phyloP scores from a whole-genome alignment of 2,888 invertebrate genomes.

The Eulithis prunata region DNA sequence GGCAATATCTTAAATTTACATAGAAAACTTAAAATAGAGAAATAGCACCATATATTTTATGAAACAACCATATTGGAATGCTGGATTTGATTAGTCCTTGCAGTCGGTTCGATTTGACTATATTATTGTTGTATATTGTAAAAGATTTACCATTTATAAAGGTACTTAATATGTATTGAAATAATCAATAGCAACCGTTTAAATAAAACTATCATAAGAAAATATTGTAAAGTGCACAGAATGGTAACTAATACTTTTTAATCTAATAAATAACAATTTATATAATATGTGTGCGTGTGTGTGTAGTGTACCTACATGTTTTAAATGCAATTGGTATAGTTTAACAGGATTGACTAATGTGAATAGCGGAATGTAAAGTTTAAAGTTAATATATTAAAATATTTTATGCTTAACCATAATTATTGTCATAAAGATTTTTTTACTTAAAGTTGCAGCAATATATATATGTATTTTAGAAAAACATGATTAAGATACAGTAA shows the following conservation, averaged over 20 bases:
- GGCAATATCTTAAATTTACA: constrained; percentile 20
- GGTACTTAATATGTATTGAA: neutral
- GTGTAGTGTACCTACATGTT: too few species aligned
- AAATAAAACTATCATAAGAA: constrained; percentile 27
- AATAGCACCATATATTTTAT: constrained; percentile 39
- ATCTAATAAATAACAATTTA: too few species aligned
- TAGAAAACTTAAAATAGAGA: constrained; percentile 35
- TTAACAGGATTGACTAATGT: neutral
- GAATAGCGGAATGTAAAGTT: too few species aligned
- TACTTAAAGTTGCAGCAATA: neutral
- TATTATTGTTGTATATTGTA: too few species aligned
- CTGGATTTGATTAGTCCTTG: constrained; percentile 8
- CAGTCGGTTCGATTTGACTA: constrained; percentile 3
- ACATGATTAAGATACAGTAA: too few species aligned
- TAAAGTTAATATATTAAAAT: neutral
- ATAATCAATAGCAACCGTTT: constrained; percentile 32
- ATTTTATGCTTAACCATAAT: neutral
- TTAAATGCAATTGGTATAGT: too few species aligned
- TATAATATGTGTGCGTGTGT: too few species aligned
- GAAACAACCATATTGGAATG: constrained; percentile 30
- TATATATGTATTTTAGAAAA: too few species aligned
- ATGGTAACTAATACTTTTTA: too few species aligned
- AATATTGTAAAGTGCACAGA: constrained; percentile 33
- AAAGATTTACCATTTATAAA: too few species aligned
- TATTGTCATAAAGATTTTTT: constrained; percentile 11